A percentile compares a stretch with the other conserved stretches of the same genome.
Conservation (phyloP, 53 echinoderm and acorn worm species). For the Arbacia lixula region DNA sequence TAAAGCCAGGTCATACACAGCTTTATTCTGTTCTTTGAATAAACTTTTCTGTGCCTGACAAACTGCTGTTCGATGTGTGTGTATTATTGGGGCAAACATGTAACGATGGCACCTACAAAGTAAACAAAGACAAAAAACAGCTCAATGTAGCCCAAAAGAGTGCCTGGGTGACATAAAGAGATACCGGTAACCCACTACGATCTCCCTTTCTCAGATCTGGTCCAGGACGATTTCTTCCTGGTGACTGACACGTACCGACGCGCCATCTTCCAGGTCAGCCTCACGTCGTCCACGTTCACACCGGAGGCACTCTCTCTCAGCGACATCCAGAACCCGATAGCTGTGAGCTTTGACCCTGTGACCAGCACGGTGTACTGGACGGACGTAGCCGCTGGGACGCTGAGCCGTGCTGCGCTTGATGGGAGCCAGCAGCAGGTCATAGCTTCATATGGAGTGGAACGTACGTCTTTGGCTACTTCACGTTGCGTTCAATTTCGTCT, state of each 20-base stretch:
- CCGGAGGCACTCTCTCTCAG: constrained; percentile 64
- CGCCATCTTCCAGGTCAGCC: constrained; percentile 75
- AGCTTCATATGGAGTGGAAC: not conserved
- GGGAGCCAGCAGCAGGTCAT: constrained; percentile 46
- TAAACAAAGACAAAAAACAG: too few species aligned
- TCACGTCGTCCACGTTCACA: constrained; percentile 33
- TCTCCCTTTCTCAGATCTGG: constrained; percentile 57
- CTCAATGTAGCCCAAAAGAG: too few species aligned
- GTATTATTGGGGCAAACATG: too few species aligned
- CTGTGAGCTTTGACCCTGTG: constrained; percentile 74
- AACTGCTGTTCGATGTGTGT: too few species aligned
- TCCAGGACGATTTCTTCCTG: constrained; percentile 79
- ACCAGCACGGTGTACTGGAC: constrained; percentile 82
- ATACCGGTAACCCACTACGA: too few species aligned
- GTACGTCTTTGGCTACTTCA: too few species aligned
- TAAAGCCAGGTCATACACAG: too few species aligned
- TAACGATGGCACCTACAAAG: too few species aligned
- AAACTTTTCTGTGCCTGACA: too few species aligned
- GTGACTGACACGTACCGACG: constrained; percentile 68
- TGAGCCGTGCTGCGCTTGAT: constrained; percentile 65
- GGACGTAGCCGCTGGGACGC: constrained; percentile 68
- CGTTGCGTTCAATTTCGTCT: too few species aligned
- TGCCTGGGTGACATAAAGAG: too few species aligned
- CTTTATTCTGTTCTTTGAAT: too few species aligned
- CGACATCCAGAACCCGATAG: constrained; percentile 64